Evolutionary conservation across 1,140 invertebrate species (phyloP).

Genomic region (Bactericera cockerelli): DNA sequence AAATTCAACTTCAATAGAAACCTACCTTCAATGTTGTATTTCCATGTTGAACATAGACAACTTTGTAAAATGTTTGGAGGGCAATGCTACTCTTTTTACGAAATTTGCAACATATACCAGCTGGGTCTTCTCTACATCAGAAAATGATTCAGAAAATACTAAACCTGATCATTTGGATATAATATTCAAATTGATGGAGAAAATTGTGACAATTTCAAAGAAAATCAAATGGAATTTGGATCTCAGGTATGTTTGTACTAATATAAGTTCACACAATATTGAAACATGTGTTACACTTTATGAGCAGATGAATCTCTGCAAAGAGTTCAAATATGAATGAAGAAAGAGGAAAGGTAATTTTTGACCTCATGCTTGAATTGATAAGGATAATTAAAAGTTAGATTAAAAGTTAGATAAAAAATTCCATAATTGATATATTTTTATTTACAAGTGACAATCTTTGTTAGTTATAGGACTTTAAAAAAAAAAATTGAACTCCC

Average conservation of each 20-base stretch:
- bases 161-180: neutral
- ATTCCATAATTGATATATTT: neutral
- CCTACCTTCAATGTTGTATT: neutral
- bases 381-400: too few relatives aligned
- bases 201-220: neutral
- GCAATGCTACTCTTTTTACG: neutral
- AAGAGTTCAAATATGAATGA: too few relatives aligned
- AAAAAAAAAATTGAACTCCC: too few relatives aligned
- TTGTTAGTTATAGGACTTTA: too few relatives aligned
- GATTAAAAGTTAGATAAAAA: neutral
- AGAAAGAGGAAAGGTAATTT: too few relatives aligned
- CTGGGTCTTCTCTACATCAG: neutral
- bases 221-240: constrained; percentile 2
- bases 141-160: neutral
- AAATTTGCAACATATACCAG: neutral
- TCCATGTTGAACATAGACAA: neutral
- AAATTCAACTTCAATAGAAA: neutral
- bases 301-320: neutral
- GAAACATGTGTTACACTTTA: neutral
- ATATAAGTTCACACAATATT: neutral
- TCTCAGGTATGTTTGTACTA: neutral
- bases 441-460: too few relatives aligned
- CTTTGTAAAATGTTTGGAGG: neutral
- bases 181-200: neutral
- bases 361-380: too few relatives aligned